These are phyloP conservation scores for Aethes cnicana DNA, from an alignment of 2,888 invertebrate genomes.

Conservation along the genomic window DNA sequence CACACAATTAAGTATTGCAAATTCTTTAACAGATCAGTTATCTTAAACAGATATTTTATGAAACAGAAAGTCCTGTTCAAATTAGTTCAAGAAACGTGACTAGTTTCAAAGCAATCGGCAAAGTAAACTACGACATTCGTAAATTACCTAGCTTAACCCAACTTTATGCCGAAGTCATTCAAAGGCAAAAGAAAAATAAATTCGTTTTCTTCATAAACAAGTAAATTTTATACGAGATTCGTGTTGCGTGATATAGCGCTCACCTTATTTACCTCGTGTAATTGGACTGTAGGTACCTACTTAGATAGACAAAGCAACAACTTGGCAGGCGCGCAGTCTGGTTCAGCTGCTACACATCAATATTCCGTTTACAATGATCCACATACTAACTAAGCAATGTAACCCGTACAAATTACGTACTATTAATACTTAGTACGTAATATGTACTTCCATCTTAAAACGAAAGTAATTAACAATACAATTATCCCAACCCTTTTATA, in stretches of 20 bases:
- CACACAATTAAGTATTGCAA: too few species aligned
- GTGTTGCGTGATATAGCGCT: conserved; percentile 17
- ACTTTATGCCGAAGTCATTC: conserved; percentile 51
- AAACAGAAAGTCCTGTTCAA: conserved; percentile 48
- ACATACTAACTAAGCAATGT: too few species aligned
- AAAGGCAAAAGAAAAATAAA: conserved; percentile 47
- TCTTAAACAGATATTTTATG: conserved; percentile 36
- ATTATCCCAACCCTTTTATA: too few species aligned
- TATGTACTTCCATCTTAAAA: too few species aligned
- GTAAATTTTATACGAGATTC: conserved; percentile 24
- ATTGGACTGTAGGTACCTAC: conserved; percentile 21
- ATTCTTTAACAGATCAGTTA: too few species aligned
- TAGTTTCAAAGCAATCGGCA: conserved; percentile 62
- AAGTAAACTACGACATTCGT: conserved; percentile 60
- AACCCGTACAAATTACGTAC: too few species aligned
- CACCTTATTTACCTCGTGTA: conserved; percentile 20
- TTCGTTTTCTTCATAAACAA: conserved; percentile 42
- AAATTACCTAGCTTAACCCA: conserved; percentile 66
- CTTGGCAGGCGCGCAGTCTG: too few species aligned
- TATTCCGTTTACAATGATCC: too few species aligned
- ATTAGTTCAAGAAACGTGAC: conserved; percentile 59
- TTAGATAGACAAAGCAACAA: background rate
- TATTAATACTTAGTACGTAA: too few species aligned
- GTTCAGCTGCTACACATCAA: too few species aligned
- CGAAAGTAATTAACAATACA: too few species aligned